Conservation (phyloP, 2,888 invertebrate species). For the Drosophila dives region DNA sequence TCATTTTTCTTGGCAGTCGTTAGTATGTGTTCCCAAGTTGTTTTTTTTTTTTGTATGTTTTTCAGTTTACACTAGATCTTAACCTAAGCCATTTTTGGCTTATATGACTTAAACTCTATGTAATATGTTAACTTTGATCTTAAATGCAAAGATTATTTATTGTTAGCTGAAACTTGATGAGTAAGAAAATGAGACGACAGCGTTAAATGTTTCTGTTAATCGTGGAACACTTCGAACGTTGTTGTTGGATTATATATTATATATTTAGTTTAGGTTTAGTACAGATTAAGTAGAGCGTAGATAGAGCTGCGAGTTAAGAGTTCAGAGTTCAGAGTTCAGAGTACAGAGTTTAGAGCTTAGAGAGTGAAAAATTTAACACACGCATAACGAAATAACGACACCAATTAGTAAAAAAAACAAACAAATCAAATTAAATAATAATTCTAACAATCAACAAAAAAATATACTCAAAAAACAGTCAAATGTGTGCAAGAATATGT, state of each 20-base stretch:
- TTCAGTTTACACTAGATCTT: conserved; percentile 63
- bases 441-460: conserved; percentile 27
- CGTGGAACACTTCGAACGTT: conserved; percentile 5
- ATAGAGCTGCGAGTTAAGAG: conserved; percentile 40
- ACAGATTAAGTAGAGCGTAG: conserved; percentile 50
- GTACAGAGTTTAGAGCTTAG: conserved; percentile 43
- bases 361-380: conserved; percentile 81
- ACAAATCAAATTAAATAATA: conserved; percentile 17
- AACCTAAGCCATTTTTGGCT: conserved; percentile 55
- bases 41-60: neutral
- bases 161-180: conserved; percentile 59
- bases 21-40: conserved; percentile 76
- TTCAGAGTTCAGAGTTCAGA: conserved; percentile 29
- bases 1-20: conserved; percentile 12
- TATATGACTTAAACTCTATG: conserved; percentile 54
- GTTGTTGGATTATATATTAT: conserved; percentile 34
- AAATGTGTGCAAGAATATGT: conserved; percentile 48
- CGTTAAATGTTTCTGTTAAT: conserved; percentile 6
- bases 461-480: conserved; percentile 46
- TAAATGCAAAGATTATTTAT: conserved; percentile 69
- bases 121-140: conserved; percentile 52
- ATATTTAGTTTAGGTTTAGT: conserved; percentile 29
- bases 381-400: conserved; percentile 73
- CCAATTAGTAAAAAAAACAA: conserved; percentile 62
- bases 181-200: conserved; percentile 31